A percentile compares a stretch with the other conserved stretches of the same genome.
Evolutionary conservation across 2,113 vertebrate genomes (phyloP).

Genomic region (Albula goreensis): DNA sequence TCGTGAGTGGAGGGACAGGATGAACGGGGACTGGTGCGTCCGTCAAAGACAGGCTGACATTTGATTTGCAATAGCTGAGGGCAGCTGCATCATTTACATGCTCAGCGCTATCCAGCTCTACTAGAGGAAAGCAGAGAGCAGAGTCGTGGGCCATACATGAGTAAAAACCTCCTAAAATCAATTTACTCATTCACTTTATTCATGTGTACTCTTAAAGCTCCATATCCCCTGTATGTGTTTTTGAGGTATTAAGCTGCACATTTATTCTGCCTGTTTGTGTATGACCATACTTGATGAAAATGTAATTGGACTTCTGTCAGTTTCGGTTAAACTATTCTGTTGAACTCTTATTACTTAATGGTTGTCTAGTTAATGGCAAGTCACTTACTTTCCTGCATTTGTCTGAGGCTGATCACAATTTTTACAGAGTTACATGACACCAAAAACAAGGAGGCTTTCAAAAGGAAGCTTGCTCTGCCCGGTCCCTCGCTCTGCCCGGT

Average conservation of each 20-base stretch:
- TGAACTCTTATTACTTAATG: background rate
- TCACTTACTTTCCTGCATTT: background rate
- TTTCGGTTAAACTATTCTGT: background rate
- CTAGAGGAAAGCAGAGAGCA: constrained; percentile 25
- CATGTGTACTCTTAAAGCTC: no score
- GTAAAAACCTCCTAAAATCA: constrained; percentile 36
- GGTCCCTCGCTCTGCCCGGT: background rate
- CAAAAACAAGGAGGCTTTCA: background rate
- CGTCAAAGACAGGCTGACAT: constrained; percentile 30
- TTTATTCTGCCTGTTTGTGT: background rate
- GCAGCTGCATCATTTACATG: background rate
- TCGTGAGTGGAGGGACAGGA: constrained; percentile 33
- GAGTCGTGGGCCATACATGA: constrained; percentile 40
- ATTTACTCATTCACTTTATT: background rate
- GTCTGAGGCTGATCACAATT: background rate
- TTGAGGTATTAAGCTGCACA: no score
- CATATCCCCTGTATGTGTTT: no score
- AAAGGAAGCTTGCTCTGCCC: background rate
- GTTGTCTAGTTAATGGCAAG: background rate
- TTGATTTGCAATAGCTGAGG: constrained; percentile 34
- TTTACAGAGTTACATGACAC: background rate
- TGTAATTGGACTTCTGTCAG: no score
- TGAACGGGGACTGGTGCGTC: constrained; percentile 16
- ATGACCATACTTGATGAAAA: background rate
- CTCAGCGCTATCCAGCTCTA: background rate